A percentile compares a stretch with the other conserved stretches of the same genome.
Evolutionary conservation across 2,113 vertebrate genomes (phyloP).

Genomic region (Labeo rohita): DNA sequence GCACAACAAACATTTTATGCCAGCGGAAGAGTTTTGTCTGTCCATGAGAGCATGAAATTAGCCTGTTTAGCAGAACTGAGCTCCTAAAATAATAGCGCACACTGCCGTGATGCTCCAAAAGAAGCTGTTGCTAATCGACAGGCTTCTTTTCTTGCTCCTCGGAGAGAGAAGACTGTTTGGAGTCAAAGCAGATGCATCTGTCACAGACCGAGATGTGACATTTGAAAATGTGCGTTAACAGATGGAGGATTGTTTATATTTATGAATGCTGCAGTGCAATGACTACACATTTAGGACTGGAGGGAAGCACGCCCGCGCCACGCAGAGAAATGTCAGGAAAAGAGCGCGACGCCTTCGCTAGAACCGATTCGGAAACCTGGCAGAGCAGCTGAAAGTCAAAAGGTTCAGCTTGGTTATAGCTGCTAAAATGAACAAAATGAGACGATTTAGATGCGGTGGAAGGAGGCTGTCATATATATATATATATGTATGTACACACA

Average conservation of each 20-base stretch:
- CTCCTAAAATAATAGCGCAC: constrained; percentile 61
- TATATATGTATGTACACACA: too few species aligned
- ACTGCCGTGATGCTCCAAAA: constrained; percentile 29
- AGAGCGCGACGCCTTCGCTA: not conserved
- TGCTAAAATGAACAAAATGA: not conserved
- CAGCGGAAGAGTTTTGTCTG: constrained; percentile 56
- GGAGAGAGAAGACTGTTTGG: constrained; percentile 37
- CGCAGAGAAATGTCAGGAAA: constrained; percentile 20
- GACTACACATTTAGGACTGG: constrained; percentile 49
- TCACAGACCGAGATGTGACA: constrained; percentile 49
- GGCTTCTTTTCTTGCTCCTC: constrained; percentile 32
- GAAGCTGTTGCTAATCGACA: constrained; percentile 47
- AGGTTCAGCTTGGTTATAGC: not conserved
- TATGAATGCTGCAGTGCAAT: constrained; percentile 54
- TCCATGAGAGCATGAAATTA: constrained; percentile 61
- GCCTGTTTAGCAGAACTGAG: constrained; percentile 59
- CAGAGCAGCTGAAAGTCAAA: not conserved
- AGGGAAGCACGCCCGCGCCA: constrained; percentile 16
- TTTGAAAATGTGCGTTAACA: constrained; percentile 51
- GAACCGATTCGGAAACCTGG: constrained; percentile 30
- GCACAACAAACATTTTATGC: constrained; percentile 48
- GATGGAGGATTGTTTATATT: constrained; percentile 57
- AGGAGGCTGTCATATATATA: not conserved
- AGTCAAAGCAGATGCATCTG: constrained; percentile 43
- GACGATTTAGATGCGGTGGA: not conserved